phyloP scores from a whole-genome alignment of 2,797 vertebrate genomes.

The Florisuga fusca region DNA sequence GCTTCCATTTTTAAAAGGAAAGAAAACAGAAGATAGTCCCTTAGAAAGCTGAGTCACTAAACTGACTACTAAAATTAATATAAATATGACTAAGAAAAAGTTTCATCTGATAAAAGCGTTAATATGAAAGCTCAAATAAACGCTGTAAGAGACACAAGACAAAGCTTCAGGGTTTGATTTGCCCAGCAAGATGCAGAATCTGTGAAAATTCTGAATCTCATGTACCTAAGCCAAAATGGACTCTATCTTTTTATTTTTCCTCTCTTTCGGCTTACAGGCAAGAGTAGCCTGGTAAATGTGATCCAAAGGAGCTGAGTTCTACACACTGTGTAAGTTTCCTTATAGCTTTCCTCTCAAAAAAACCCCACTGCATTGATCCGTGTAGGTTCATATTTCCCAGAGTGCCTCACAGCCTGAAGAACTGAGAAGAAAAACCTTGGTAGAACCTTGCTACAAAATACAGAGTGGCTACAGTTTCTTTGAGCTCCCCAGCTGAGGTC shows the following conservation, averaged over 20 bases:
- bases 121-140: slow-evolving; percentile 58
- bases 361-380: neutral
- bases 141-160: slow-evolving; percentile 29
- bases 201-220: slow-evolving; percentile 53
- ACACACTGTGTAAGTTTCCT: neutral
- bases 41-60: slow-evolving; percentile 70
- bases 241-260: slow-evolving; percentile 42
- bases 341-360: neutral
- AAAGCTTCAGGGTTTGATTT: slow-evolving; percentile 60
- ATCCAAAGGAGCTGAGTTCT: slow-evolving; percentile 26
- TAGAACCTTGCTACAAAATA: neutral
- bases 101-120: slow-evolving; percentile 67
- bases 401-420: neutral
- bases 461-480: rapidly evolving
- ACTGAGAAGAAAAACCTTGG: neutral
- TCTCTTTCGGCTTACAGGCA: slow-evolving; percentile 37
- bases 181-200: slow-evolving; percentile 33
- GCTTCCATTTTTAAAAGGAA: slow-evolving; percentile 72
- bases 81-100: slow-evolving; percentile 71
- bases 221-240: slow-evolving; percentile 49
- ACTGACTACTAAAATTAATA: slow-evolving; percentile 72
- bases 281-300: slow-evolving; percentile 30
- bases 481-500: neutral
- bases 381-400: slow-evolving; percentile 25
- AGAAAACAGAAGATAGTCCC: slow-evolving; percentile 57